Evolutionary conservation across 2,888 invertebrate species (phyloP).

Genomic region (Lepidocyrtoides sp.): DNA sequence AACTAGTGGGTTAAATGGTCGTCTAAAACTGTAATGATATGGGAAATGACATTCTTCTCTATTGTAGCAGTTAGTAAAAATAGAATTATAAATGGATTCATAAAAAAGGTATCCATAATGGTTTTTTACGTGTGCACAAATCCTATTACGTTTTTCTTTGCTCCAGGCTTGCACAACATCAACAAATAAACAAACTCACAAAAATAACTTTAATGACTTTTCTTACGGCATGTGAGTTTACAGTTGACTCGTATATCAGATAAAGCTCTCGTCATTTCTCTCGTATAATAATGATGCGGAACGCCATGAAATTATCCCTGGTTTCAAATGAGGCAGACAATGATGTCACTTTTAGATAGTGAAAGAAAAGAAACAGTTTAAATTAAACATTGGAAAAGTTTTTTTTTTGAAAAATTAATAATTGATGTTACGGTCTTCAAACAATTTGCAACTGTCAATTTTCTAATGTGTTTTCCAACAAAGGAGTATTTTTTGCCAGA

Average conservation of each 20-base stretch:
- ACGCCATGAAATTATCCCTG: slow-evolving; percentile 6
- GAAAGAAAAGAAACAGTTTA: neutral
- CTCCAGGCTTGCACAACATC: slow-evolving; percentile 38
- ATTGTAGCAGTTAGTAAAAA: slow-evolving; percentile 58
- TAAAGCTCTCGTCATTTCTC: neutral
- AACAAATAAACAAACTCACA: slow-evolving; percentile 40
- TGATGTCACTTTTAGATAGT: neutral
- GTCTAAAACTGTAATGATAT: slow-evolving; percentile 63
- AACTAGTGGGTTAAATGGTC: slow-evolving; percentile 31
- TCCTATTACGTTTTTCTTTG: slow-evolving; percentile 10
- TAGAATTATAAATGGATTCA: slow-evolving; percentile 52
- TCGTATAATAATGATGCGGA: neutral
- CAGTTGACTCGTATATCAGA: neutral
- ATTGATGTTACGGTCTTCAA: slow-evolving; percentile 45
- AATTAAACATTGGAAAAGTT: neutral
- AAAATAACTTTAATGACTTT: slow-evolving; percentile 46
- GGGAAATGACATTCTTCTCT: slow-evolving; percentile 61
- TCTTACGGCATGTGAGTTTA: neutral
- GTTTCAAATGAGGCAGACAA: slow-evolving; percentile 1
- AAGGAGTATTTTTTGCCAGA: too few relatives aligned
- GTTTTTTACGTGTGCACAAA: slow-evolving; percentile 40
- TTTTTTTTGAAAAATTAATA: slow-evolving; percentile 18
- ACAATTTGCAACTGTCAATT: slow-evolving; percentile 57
- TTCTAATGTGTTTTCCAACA: slow-evolving; percentile 8
- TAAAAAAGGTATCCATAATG: slow-evolving; percentile 27